Conservation (phyloP, 2,888 invertebrate genomes). For the Sabatieria punctata region DNA sequence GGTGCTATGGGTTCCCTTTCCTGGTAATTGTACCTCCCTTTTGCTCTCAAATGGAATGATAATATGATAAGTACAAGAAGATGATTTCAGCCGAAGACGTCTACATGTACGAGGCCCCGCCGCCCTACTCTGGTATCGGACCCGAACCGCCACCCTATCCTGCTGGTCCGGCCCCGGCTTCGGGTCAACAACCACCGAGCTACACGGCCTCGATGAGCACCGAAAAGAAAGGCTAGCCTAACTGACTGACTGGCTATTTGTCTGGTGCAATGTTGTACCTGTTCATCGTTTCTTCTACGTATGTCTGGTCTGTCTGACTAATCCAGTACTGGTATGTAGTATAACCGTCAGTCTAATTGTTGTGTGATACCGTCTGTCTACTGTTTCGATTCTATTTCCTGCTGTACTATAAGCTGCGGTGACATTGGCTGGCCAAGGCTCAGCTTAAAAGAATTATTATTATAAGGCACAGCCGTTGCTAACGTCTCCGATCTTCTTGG, state of each 20-base stretch:
- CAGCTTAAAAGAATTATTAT: too few species aligned
- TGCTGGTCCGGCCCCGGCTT: conserved; percentile 6
- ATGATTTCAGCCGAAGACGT: conserved; percentile 21
- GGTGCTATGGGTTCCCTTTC: too few species aligned
- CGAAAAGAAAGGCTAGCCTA: too few species aligned
- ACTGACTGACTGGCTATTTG: too few species aligned
- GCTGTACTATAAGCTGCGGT: too few species aligned
- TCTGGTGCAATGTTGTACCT: neutral
- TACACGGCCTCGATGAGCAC: neutral
- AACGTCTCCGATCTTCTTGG: too few species aligned
- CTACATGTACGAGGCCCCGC: conserved; percentile 28
- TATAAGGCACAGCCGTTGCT: too few species aligned
- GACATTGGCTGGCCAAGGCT: too few species aligned
- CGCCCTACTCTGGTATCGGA: conserved; percentile 27
- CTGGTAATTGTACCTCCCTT: too few species aligned
- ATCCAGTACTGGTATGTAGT: neutral
- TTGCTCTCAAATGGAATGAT: neutral
- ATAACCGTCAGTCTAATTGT: neutral
- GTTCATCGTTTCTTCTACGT: neutral
- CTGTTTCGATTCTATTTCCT: too few species aligned
- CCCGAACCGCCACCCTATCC: conserved; percentile 18
- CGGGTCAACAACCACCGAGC: neutral
- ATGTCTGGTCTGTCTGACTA: neutral
- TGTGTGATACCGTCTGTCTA: too few species aligned
- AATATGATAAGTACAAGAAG: neutral